Percentiles rank a stretch among this genome's conserved stretches.
These are phyloP conservation scores for Lordiphosa andalusiaca DNA, from an alignment of 2,888 invertebrate species.

Conservation along the genomic window DNA sequence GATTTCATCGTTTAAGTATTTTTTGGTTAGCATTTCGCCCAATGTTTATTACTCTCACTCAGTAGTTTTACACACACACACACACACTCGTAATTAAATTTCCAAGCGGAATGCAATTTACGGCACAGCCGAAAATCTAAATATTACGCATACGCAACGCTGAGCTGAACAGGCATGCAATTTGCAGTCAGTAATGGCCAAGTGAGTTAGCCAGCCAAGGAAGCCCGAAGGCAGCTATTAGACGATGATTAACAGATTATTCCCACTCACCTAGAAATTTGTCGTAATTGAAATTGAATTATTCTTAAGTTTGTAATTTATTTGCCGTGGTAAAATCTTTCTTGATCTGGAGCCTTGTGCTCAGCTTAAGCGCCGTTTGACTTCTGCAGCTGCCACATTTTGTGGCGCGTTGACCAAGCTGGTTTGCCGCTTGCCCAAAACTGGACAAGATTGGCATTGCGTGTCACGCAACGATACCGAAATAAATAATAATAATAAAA, in stretches of 20 bases:
- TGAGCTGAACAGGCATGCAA: constrained; percentile 34
- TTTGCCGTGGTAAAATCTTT: constrained; percentile 10
- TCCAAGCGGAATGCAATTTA: constrained; percentile 56
- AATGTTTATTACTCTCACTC: constrained; percentile 28
- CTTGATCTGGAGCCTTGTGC: constrained; percentile 47
- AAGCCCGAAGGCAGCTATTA: constrained; percentile 1
- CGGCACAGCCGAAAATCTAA: constrained; percentile 42
- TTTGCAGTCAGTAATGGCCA: not conserved
- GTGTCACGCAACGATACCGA: constrained; percentile 50
- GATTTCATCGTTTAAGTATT: constrained; percentile 45
- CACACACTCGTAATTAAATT: constrained; percentile 49
- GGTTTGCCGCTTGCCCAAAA: constrained; percentile 49
- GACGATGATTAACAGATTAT: constrained; percentile 5
- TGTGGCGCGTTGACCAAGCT: constrained; percentile 49
- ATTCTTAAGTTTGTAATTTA: not conserved
- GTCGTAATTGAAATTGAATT: not conserved
- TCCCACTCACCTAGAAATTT: not conserved
- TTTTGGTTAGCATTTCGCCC: constrained; percentile 27
- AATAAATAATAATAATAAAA: not conserved
- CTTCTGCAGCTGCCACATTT: constrained; percentile 50
- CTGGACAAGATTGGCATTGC: constrained; percentile 45
- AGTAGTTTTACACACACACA: constrained; percentile 10
- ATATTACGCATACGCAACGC: constrained; percentile 63
- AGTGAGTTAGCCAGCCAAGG: not conserved
- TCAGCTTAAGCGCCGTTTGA: constrained; percentile 61